phyloP scores from a whole-genome alignment of 2,113 vertebrate species.

The Apodemus speciosus region DNA sequence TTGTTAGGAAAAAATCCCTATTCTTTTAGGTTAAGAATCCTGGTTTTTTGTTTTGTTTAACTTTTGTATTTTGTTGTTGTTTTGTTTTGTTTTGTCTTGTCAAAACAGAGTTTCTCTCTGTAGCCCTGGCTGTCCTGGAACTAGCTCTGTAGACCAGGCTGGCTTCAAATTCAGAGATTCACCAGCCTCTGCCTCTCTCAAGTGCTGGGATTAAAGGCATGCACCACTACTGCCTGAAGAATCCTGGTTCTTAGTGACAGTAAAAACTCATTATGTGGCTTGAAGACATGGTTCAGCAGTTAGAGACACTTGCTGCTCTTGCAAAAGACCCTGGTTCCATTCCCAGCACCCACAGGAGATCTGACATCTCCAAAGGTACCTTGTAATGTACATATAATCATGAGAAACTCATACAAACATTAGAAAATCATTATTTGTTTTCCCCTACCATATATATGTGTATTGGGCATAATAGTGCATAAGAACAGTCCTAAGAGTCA shows the following conservation, averaged over 20 bases:
- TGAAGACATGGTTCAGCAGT: not conserved
- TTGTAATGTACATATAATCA: not conserved
- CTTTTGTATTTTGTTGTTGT: not conserved
- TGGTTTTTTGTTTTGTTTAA: not conserved
- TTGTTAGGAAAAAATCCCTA: conserved; percentile 10
- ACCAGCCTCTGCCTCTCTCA: no score
- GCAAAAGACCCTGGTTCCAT: not conserved
- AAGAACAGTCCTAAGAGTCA: no score
- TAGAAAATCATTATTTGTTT: not conserved
- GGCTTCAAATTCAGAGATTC: not conserved
- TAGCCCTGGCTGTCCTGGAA: not conserved
- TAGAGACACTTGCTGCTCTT: not conserved
- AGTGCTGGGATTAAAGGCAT: not conserved
- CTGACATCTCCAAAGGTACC: not conserved
- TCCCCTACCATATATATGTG: not conserved
- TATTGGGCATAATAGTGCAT: no score
- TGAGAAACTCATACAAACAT: not conserved
- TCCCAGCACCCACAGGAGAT: not conserved
- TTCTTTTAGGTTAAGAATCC: conserved; percentile 34
- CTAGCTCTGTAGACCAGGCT: not conserved
- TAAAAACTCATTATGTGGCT: not conserved
- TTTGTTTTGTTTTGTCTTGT: not conserved
- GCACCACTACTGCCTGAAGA: not conserved
- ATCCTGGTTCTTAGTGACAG: not conserved
- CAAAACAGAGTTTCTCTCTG: not conserved